phyloP scores from a whole-genome alignment of 1,140 invertebrate species.

The Bombus breviceps region DNA sequence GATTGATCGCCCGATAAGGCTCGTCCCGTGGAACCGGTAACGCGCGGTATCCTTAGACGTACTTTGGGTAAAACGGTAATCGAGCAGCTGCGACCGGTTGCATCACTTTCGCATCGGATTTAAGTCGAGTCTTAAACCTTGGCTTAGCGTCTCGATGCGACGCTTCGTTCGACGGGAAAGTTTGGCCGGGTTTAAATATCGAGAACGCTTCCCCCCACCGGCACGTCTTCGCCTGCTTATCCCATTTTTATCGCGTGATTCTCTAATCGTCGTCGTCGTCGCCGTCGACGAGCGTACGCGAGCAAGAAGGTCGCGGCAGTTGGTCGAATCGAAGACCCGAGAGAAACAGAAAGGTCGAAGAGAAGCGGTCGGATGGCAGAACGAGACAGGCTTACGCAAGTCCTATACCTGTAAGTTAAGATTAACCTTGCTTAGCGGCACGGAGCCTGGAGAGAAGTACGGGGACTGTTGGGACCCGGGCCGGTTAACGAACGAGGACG shows the following conservation, averaged over 20 bases:
- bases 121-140: slow-evolving; percentile 25
- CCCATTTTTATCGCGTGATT: too few relatives aligned
- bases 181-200: too few relatives aligned
- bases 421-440: slow-evolving; percentile 80
- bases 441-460: slow-evolving; percentile 48
- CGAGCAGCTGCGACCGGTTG: slow-evolving; percentile 43
- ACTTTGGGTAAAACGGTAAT: slow-evolving; percentile 42
- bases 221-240: too few relatives aligned
- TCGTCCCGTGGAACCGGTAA: slow-evolving; percentile 58
- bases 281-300: too few relatives aligned
- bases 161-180: too few relatives aligned
- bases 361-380: slow-evolving; percentile 8
- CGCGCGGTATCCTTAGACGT: slow-evolving; percentile 50
- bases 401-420: slow-evolving; percentile 78
- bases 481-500: slow-evolving; percentile 79
- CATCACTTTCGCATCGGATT: slow-evolving; percentile 54
- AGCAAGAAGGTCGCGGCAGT: background rate
- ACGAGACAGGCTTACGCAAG: slow-evolving; percentile 73
- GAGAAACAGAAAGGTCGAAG: slow-evolving; percentile 8
- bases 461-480: slow-evolving; percentile 58
- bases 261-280: too few relatives aligned
- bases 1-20: slow-evolving; percentile 57
- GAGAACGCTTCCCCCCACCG: too few relatives aligned
- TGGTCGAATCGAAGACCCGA: slow-evolving; percentile 46
- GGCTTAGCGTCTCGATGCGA: background rate